phyloP scores from a whole-genome alignment of 2,888 invertebrate genomes.

The Odontothrips loti region DNA sequence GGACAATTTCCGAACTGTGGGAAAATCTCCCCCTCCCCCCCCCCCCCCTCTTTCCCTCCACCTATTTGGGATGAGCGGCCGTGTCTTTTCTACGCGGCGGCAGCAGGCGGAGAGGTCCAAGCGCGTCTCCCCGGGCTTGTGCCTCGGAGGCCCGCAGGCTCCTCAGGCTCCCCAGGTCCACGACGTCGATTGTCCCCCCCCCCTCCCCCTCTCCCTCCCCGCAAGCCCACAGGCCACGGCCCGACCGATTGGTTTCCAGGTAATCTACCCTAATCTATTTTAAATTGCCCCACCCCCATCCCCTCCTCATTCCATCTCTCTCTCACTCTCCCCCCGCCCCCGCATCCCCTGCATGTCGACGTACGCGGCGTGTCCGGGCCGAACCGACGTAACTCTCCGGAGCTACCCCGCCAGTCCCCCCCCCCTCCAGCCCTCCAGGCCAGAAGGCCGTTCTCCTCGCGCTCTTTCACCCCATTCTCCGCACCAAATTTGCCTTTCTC shows the following conservation, averaged over 20 bases:
- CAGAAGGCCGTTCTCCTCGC: no score
- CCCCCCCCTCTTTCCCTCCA: neutral
- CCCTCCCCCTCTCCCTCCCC: neutral
- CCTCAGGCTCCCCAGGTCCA: neutral
- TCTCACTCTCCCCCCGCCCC: neutral
- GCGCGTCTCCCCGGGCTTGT: neutral
- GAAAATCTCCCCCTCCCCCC: neutral
- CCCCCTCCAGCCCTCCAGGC: no score
- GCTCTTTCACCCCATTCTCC: no score
- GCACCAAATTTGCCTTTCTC: no score
- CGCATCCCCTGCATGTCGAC: neutral
- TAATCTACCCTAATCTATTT: slow-evolving; percentile 11
- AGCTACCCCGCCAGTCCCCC: no score
- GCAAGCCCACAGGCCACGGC: neutral
- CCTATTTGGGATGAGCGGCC: neutral
- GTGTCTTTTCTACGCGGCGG: neutral
- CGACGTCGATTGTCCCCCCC: neutral
- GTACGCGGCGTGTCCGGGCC: no score
- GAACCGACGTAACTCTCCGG: no score
- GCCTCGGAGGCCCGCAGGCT: neutral
- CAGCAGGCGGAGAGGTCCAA: neutral
- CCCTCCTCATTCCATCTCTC: neutral
- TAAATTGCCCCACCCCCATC: neutral
- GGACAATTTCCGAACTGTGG: no score
- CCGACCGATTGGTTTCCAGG: slow-evolving; percentile 10